phyloP scores from a whole-genome alignment of 1,140 invertebrate species.

The Lasaia peninsularis region DNA sequence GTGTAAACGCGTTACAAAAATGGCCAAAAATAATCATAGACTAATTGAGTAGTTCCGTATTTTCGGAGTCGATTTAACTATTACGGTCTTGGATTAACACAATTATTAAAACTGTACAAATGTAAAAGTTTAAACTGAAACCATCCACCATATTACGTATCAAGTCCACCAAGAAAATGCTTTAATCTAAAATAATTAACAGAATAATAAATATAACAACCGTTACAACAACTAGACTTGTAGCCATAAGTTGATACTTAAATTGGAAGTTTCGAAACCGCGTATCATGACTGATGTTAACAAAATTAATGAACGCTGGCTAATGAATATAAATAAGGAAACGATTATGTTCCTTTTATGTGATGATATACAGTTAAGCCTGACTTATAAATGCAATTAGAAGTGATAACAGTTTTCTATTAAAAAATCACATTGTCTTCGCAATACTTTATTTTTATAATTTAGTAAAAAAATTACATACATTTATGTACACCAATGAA shows the following conservation, averaged over 20 bases:
- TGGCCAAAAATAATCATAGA: too few species aligned
- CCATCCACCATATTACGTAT: neutral
- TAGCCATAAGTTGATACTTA: neutral
- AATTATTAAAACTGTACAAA: too few species aligned
- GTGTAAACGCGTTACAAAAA: too few species aligned
- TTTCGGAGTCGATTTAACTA: too few species aligned
- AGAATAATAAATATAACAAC: neutral
- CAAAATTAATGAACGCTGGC: neutral
- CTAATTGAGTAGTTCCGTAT: too few species aligned
- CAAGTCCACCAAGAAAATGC: neutral
- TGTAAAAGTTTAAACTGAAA: neutral
- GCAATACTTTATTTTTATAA: constrained; percentile 68
- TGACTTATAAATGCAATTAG: neutral
- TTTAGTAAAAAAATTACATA: constrained; percentile 74
- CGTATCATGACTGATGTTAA: neutral
- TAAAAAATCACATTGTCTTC: constrained; percentile 35
- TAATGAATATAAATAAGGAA: constrained; percentile 3
- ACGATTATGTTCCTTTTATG: neutral
- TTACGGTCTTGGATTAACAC: too few species aligned
- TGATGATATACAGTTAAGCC: neutral
- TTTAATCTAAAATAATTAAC: neutral
- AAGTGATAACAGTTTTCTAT: constrained; percentile 11
- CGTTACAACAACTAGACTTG: neutral
- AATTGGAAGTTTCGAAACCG: neutral
- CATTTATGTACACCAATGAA: constrained; percentile 63